phyloP scores from a whole-genome alignment of 1,140 invertebrate species.

The Globodera ellingtonae region DNA sequence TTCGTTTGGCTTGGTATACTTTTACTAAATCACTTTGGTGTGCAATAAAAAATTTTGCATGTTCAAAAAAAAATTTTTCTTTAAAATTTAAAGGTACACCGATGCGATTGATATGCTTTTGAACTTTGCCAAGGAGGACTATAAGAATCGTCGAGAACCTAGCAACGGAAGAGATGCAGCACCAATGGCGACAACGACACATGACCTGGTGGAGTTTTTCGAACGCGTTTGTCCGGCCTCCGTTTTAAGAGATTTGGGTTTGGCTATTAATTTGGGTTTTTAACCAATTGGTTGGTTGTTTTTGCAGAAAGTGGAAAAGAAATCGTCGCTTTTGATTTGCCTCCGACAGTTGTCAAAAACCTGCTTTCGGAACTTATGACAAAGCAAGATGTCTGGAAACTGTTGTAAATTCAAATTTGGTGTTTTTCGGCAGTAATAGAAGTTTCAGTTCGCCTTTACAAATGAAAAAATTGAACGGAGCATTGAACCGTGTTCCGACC shows the following conservation, averaged over 20 bases:
- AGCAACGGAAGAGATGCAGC: slow-evolving; percentile 9
- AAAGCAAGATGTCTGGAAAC: slow-evolving; percentile 57
- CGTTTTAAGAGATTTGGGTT: slow-evolving; percentile 43
- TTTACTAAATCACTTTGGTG: too few relatives aligned
- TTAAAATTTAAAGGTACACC: slow-evolving; percentile 27
- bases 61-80: too few relatives aligned
- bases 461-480: slow-evolving; percentile 87
- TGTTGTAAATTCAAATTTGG: slow-evolving; percentile 50
- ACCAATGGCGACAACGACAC: background rate
- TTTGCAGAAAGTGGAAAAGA: slow-evolving; percentile 29
- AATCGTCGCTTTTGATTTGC: slow-evolving; percentile 58
- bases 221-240: slow-evolving; percentile 37
- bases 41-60: too few relatives aligned
- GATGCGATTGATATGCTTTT: slow-evolving; percentile 59
- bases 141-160: slow-evolving; percentile 31
- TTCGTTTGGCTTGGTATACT: slow-evolving; percentile 51
- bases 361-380: slow-evolving; percentile 55
- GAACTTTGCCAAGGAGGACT: slow-evolving; percentile 43
- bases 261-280: background rate
- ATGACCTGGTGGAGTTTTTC: slow-evolving; percentile 32
- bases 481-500: slow-evolving; percentile 87
- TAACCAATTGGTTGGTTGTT: background rate
- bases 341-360: slow-evolving; percentile 62
- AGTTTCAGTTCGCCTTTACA: slow-evolving; percentile 71
- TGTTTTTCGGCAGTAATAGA: slow-evolving; percentile 1